Evolutionary conservation across 2,797 vertebrate genomes (phyloP), one percentile per base, ranked within the genome.

Genomic region (Pseudomugil gertrudae): DNA sequence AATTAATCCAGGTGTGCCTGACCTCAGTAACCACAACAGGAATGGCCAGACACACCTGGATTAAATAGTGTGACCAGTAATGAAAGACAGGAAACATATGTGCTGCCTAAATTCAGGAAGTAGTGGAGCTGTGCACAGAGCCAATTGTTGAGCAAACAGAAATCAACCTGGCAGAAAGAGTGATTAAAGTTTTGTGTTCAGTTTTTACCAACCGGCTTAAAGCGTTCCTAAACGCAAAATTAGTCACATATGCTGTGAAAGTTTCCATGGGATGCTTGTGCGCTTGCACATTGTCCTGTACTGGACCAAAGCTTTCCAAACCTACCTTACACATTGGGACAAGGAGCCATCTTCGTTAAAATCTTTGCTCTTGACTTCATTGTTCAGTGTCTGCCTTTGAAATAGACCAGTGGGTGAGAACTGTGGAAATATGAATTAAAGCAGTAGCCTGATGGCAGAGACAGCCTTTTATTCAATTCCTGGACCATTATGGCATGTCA

Each of bases 391-490:
- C 40, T 45, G 40, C 40, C 40, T 45, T 45, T 45, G 40, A 3
- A n/a, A 45, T 21, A 8, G 40, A 45, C 19, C 40, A 45, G 40
- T 45, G 40, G 40, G 40, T n/a, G 19, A 45, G 40, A 45, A 26
- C 17, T 23, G 26, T 17, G 4, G 23, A 35, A 53, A 53, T 30
- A 30, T 29, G 30, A 53, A 53, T 53, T 40, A 24, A 40, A 63
- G 3, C n/a, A 29, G 24, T 10, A 53, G 30, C 26, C 35, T 52
- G 17, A 27, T 36, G 33, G 40, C 47, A 53, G 48, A 36, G 15
- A 26, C 52, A 38, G 6, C 15, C 48, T 26, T 27, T 52, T 23
- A 63, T 52, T 52, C 32, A 48, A 36, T 40, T 63, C 19, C 33
- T 40, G 26, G 35, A 38, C 26, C 61, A 40, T 63, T 50, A 38